A percentile compares a stretch with the other conserved stretches of the same genome.
These are phyloP conservation scores for Pachyramphus minor DNA, from an alignment of 2,113 vertebrate genomes.

Conservation along the genomic window DNA sequence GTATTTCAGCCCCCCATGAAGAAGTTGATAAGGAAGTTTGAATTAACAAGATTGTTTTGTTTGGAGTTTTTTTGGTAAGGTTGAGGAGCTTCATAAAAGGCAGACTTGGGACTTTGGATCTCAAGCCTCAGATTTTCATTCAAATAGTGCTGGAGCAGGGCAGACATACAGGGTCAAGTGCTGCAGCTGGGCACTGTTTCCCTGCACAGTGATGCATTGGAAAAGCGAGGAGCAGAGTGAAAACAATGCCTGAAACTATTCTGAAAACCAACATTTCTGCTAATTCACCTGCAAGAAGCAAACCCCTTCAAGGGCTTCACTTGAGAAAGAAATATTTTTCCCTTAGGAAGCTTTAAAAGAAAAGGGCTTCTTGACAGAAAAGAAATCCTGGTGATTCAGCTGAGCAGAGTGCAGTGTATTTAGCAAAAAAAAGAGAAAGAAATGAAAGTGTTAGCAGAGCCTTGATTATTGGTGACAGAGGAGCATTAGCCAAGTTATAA, in stretches of 20 bases:
- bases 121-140: background rate
- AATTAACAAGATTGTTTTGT: background rate
- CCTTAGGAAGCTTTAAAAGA: background rate
- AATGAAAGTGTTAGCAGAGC: constrained; percentile 44
- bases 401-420: background rate
- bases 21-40: background rate
- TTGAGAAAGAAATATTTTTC: background rate
- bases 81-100: background rate
- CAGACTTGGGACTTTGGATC: background rate
- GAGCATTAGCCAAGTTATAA: constrained; percentile 51
- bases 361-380: background rate
- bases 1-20: background rate
- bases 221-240: background rate
- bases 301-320: background rate
- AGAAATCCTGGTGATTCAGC: constrained; percentile 9
- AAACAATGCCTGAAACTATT: background rate
- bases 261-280: background rate
- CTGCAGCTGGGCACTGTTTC: background rate
- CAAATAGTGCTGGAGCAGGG: background rate
- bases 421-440: background rate
- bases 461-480: constrained; percentile 48
- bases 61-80: background rate
- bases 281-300: constrained; percentile 12
- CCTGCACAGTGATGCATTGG: background rate
- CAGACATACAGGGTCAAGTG: background rate